phyloP scores from a whole-genome alignment of 1,140 invertebrate genomes.

The Episyrphus balteatus region DNA sequence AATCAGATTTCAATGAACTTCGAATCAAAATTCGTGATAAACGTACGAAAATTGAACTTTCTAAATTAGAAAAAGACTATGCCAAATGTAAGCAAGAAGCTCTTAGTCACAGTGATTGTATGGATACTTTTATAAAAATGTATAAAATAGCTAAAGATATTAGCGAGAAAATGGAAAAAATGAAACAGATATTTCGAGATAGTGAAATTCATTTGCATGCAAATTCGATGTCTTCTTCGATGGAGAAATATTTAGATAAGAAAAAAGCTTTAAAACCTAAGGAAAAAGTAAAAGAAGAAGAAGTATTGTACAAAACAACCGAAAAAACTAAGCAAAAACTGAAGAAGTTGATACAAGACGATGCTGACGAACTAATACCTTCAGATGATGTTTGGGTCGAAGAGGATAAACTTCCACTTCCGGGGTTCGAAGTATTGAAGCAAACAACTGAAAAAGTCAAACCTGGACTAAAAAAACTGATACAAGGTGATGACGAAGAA shows the following conservation, averaged over 20 bases:
- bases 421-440: too few species aligned
- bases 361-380: too few species aligned
- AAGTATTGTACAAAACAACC: too few species aligned
- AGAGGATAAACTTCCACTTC: too few species aligned
- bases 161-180: constrained; percentile 29
- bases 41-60: constrained; percentile 14
- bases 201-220: background rate
- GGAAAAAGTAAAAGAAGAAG: too few species aligned
- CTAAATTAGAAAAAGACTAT: constrained; percentile 20
- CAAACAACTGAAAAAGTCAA: too few species aligned
- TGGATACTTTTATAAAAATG: constrained; percentile 26
- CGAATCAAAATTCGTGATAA: constrained; percentile 21
- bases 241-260: background rate
- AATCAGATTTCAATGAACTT: constrained; percentile 13
- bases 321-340: too few species aligned
- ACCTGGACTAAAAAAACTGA: too few species aligned
- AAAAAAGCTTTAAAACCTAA: too few species aligned
- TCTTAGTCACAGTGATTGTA: constrained; percentile 13
- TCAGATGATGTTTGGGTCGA: too few species aligned
- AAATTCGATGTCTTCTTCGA: background rate
- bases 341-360: too few species aligned
- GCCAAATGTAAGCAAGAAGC: constrained; percentile 26
- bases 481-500: too few species aligned
- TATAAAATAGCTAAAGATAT: constrained; percentile 29
- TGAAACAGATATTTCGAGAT: constrained; percentile 21